Base-by-base conservation (phyloP, 2,888 invertebrate genomes). In the Pristionchus entomophagus region DNA sequence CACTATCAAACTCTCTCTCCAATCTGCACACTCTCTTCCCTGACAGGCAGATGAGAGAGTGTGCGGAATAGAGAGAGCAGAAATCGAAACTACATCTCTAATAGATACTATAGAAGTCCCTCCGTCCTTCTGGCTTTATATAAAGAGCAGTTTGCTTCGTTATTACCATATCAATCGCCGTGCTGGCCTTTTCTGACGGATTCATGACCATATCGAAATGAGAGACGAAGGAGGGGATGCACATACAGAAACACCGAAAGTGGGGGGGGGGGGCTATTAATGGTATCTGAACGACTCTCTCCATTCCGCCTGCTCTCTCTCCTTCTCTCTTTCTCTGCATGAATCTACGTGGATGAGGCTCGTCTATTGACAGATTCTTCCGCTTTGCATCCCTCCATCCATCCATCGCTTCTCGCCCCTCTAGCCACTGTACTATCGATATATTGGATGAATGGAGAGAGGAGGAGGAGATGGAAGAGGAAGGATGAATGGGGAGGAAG, bases 391-490 rank as follows among this genome's bases (percentile, higher is more conserved):
- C 38, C 26, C 59, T 38, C n/a, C n/a, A n/a, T n/a, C n/a, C n/a
- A n/a, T n/a, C n/a, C n/a, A n/a, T n/a, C n/a, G n/a, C 83, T 83
- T 49, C 83, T 45, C 62, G 22, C 29, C 62, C 49, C 62, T 29
- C 26, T 32, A 26, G 78, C 49, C 49, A 45, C 49, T 78, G 45
- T 78, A 49, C 49, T 49, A 78, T 51, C 45, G 78, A 78, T 45
- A n/a, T n/a, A 78, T 49, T 29, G 29, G 78, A 78, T 78, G 78
- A 78, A 51, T 49, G 78, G 49, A 78, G 29, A 49, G 78, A n/a
- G 35, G 35, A 8, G 65, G 29, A n/a, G 14, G 49, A 14, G 14
- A 14, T 49, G 49, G 49, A 49, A n/a, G n/a, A n/a, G n/a, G 56
- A 32, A 3, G 45, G 73, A 73, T 45, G 45, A 73, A 38, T 45